Evolutionary conservation across 2,888 invertebrate genomes (phyloP), one percentile per base, ranked within the genome.

Genomic region (Orthosia cruda): DNA sequence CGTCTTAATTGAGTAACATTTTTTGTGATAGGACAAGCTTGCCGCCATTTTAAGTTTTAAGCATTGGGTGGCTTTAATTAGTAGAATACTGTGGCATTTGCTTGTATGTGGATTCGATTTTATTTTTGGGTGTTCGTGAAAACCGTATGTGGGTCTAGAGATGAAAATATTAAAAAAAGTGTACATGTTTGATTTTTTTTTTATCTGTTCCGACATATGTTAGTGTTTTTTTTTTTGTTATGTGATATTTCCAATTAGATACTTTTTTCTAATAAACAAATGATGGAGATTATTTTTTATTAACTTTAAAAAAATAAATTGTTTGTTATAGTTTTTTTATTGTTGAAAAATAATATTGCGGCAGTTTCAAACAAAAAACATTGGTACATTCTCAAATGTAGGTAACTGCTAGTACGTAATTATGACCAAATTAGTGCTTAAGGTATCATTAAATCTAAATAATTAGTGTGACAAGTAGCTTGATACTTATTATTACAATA

Each of bases 1-100:
- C 87, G 91, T 91, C 93, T 94, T 93, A 92, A 95, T 95, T 93
- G 87, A 87, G 87, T 82, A 76, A 81, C 76, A 61, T 86, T 87
- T 87, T 85, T 86, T 88, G 85, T 88, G 83, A 87, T 79, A 75
- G 80, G 74, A 83, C 81, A 81, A 73, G 65, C 74, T 61, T 68
- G 83, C 76, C 71, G 87, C 87, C 87, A 88, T 88, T 74, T 86
- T 85, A 83, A 71, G 79, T 80, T 71, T 77, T 58, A 74, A 73
- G 67, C 73, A 64, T 72, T 82, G 77, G 83, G 80, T 79, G 74
- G 78, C 66, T 80, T 81, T 84, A 86, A 87, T 81, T 83, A 85
- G 80, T 80, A 40, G 40, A 1, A 47, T 57, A 71, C 74, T 32
- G 72, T 58, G 74, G 63, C 57, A 76, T 76, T 71, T 62, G 77